Evolutionary conservation across 1,140 invertebrate genomes (phyloP).

Genomic region (Hypothenemus hampei): DNA sequence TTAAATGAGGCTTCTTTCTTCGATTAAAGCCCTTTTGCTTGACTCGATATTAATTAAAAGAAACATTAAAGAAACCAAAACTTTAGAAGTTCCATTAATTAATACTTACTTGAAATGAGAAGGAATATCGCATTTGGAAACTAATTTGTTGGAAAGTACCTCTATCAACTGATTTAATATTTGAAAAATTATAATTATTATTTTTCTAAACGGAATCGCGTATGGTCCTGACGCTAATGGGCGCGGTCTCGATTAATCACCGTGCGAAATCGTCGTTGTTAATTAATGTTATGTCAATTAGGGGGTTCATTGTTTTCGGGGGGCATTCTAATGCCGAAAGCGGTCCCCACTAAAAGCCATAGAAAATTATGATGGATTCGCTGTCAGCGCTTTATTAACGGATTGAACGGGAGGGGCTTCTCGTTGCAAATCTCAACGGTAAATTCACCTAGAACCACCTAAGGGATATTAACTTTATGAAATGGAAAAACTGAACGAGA

Average conservation of each 20-base stretch:
- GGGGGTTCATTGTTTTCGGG: constrained; percentile 22
- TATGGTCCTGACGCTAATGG: constrained; percentile 1
- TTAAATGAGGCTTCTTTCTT: constrained; percentile 1
- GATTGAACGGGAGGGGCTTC: constrained; percentile 20
- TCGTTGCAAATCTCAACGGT: too few species aligned
- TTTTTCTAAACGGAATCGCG: too few species aligned
- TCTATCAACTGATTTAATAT: too few species aligned
- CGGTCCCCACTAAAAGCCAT: constrained; percentile 22
- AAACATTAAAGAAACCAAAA: constrained; percentile 6
- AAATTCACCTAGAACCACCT: too few species aligned
- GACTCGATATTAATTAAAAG: constrained; percentile 8
- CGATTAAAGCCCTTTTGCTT: constrained; percentile 6
- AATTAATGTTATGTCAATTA: constrained; percentile 29
- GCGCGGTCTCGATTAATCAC: constrained; percentile 18
- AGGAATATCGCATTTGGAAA: too few species aligned
- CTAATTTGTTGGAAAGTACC: too few species aligned
- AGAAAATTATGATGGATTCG: constrained; percentile 28
- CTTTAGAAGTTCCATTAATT: constrained; percentile 1
- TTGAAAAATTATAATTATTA: too few species aligned
- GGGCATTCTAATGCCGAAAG: constrained; percentile 21
- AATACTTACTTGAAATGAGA: too few species aligned
- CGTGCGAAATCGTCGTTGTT: constrained; percentile 15
- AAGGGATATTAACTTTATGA: too few species aligned
- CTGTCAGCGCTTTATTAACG: constrained; percentile 26
- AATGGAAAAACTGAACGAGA: too few species aligned